phyloP scores from a whole-genome alignment of 2,113 vertebrate genomes.

The Antechinus stuartii region DNA sequence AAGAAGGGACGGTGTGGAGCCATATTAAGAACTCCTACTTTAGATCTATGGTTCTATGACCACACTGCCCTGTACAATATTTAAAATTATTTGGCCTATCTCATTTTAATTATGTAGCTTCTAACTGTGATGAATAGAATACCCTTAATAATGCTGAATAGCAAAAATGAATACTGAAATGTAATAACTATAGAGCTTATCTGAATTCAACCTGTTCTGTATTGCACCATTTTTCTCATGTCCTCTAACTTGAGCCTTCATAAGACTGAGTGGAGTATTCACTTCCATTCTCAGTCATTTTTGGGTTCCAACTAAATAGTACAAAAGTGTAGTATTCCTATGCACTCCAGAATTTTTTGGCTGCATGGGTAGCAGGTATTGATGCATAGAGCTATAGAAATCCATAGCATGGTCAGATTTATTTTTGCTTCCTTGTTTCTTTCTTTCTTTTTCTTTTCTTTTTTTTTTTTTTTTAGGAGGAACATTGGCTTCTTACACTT shows the following conservation, averaged over 20 bases:
- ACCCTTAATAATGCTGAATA: background rate
- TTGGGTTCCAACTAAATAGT: slow-evolving; percentile 12
- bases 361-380: background rate
- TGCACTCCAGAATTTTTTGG: slow-evolving; percentile 35
- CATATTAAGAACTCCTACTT: too few relatives aligned
- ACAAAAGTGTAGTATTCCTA: background rate
- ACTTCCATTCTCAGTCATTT: background rate
- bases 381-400: background rate
- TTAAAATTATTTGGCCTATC: background rate
- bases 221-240: background rate
- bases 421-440: background rate
- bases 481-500: slow-evolving; percentile 36
- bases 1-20: too few relatives aligned
- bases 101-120: background rate
- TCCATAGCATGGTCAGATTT: slow-evolving; percentile 37
- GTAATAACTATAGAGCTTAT: background rate
- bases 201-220: background rate
- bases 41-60: background rate
- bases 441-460: too few relatives aligned
- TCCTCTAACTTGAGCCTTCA: background rate
- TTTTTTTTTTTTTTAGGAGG: slow-evolving; percentile 16
- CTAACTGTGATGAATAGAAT: background rate
- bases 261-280: background rate
- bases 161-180: background rate
- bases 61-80: background rate